phyloP scores from a whole-genome alignment of 2,888 invertebrate genomes.

The Syrista parreyssii region DNA sequence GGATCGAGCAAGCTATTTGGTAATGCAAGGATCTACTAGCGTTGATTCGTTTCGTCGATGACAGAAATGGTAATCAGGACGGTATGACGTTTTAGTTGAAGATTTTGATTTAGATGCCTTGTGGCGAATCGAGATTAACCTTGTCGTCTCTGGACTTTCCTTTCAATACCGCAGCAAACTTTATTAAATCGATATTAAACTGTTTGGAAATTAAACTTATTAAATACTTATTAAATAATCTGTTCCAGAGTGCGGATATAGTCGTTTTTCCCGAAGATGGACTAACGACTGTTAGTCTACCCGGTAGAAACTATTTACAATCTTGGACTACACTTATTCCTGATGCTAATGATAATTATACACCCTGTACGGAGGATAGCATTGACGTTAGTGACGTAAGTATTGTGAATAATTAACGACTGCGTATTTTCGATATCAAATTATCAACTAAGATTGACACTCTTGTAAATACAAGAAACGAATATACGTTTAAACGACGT shows the following conservation, averaged over 20 bases:
- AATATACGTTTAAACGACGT: background rate
- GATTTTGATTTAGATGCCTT: too few species aligned
- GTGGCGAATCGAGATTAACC: too few species aligned
- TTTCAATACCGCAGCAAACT: background rate
- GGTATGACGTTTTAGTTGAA: too few species aligned
- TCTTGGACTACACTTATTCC: slow-evolving; percentile 46
- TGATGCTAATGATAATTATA: slow-evolving; percentile 31
- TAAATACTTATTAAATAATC: too few species aligned
- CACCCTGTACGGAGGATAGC: slow-evolving; percentile 37
- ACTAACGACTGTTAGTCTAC: slow-evolving; percentile 50
- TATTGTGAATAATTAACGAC: background rate
- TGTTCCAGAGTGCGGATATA: slow-evolving; percentile 67
- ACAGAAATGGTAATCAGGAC: too few species aligned
- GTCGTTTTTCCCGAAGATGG: slow-evolving; percentile 71
- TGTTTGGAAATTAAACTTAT: background rate
- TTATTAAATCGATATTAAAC: background rate
- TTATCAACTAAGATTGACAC: too few species aligned
- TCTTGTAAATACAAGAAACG: background rate
- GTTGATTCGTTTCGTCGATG: too few species aligned
- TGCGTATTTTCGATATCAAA: background rate
- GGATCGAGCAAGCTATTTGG: too few species aligned
- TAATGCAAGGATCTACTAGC: too few species aligned
- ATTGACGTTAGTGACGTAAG: slow-evolving; percentile 35
- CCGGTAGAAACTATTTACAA: slow-evolving; percentile 47
- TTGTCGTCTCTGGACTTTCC: too few species aligned